Conservation (phyloP, 37 sponge, comb jelly and placozoan species). For the Mnemiopsis leidyi region DNA sequence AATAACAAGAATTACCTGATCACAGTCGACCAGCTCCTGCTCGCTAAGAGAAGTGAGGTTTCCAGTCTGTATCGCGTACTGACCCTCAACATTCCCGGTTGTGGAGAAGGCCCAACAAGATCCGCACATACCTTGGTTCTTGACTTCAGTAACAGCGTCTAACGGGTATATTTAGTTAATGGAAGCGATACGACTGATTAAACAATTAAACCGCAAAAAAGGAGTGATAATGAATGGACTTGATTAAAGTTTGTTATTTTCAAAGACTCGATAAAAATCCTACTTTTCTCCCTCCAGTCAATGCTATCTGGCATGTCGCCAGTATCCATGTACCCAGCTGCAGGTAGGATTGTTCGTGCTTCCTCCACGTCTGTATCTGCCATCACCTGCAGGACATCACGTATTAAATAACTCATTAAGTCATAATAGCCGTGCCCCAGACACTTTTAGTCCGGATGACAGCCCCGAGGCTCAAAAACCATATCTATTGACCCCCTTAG, state of each 20-base stretch:
- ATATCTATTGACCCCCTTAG: no score
- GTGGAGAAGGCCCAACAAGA: constrained; percentile 69
- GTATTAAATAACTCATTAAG: no score
- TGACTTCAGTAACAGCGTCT: constrained; percentile 47
- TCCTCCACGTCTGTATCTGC: neutral
- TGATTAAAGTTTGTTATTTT: no score
- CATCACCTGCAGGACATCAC: no score
- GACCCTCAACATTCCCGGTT: constrained; percentile 69
- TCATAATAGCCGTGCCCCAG: no score
- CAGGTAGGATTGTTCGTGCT: neutral
- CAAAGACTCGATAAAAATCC: neutral
- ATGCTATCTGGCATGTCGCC: constrained; percentile 9
- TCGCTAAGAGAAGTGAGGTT: constrained; percentile 65
- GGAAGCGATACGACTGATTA: no score
- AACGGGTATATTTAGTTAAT: no score
- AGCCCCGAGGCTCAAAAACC: no score
- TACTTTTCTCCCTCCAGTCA: constrained; percentile 37
- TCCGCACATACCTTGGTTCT: constrained; percentile 66
- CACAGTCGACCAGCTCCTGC: constrained; percentile 69
- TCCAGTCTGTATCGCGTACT: constrained; percentile 54
- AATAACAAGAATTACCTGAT: no score
- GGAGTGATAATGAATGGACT: no score
- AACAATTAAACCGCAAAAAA: constrained; percentile 10
- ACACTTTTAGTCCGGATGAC: no score
- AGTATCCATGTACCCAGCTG: neutral